Evolutionary conservation across 2,888 invertebrate genomes (phyloP).

Genomic region (Nomada hirtipes): DNA sequence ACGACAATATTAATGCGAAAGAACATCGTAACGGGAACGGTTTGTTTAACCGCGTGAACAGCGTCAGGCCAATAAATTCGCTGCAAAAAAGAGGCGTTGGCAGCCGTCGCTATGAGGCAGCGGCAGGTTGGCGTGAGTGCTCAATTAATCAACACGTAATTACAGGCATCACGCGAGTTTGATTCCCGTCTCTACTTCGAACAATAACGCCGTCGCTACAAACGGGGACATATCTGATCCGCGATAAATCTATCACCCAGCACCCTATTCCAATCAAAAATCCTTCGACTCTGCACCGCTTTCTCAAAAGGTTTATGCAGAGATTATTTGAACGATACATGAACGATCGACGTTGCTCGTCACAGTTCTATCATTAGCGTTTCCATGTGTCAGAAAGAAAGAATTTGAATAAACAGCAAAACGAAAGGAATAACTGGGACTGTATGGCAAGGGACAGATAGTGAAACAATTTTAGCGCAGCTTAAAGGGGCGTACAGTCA

Average conservation of each 20-base stretch:
- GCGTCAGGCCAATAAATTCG: slow-evolving; percentile 41
- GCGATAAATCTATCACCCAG: slow-evolving; percentile 18
- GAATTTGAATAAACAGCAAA: not conserved
- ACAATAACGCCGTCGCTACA: slow-evolving; percentile 29
- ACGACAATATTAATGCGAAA: slow-evolving; percentile 51
- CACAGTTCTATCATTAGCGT: slow-evolving; percentile 1
- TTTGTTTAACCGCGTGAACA: slow-evolving; percentile 52
- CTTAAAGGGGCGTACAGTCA: slow-evolving; percentile 36
- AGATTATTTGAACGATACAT: too few relatives aligned
- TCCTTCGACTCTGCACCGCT: not conserved
- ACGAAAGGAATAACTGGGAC: not conserved
- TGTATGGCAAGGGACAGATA: slow-evolving; percentile 6
- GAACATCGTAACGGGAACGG: slow-evolving; percentile 55
- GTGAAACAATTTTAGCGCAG: slow-evolving; percentile 34
- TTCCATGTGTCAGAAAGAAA: not conserved
- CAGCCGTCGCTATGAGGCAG: slow-evolving; percentile 33
- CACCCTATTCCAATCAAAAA: not conserved
- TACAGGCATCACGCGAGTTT: slow-evolving; percentile 60
- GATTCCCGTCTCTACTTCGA: slow-evolving; percentile 37
- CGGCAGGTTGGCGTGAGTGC: slow-evolving; percentile 40
- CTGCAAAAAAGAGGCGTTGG: slow-evolving; percentile 55
- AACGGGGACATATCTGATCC: slow-evolving; percentile 15
- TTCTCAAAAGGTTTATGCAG: too few relatives aligned
- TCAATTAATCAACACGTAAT: slow-evolving; percentile 63
- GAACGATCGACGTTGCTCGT: slow-evolving; percentile 14